Evolutionary conservation across 2,113 vertebrate genomes (phyloP).

Genomic region (Varanus komodoensis): DNA sequence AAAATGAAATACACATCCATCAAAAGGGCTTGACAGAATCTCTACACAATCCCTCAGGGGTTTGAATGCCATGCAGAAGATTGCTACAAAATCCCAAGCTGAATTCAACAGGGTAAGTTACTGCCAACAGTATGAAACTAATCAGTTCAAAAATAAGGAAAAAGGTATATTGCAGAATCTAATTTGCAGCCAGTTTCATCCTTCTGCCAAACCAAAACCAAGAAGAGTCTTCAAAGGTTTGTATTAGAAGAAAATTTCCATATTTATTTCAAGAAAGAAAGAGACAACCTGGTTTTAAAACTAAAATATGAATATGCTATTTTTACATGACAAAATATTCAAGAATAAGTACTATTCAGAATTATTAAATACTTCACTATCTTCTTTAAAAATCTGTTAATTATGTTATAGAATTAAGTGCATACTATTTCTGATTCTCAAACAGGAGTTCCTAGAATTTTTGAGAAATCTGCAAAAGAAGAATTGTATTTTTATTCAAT

Average conservation of each 20-base stretch:
- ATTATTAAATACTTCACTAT: background rate
- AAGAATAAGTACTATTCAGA: background rate
- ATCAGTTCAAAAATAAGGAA: slow-evolving; percentile 60
- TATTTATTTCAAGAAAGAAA: slow-evolving; percentile 53
- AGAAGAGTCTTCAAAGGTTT: slow-evolving; percentile 65
- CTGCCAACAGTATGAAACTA: slow-evolving; percentile 49
- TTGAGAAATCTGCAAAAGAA: fast-evolving
- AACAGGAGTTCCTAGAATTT: fast-evolving
- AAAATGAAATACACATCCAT: slow-evolving; percentile 54
- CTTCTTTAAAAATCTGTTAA: background rate
- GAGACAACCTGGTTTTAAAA: slow-evolving; percentile 31
- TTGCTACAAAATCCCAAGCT: slow-evolving; percentile 54
- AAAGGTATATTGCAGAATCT: slow-evolving; percentile 58
- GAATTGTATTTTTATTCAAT: background rate
- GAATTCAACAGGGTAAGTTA: slow-evolving; percentile 25
- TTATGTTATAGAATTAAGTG: fast-evolving
- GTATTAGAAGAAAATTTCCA: slow-evolving; percentile 68
- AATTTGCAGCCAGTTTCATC: slow-evolving; percentile 62
- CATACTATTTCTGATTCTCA: background rate
- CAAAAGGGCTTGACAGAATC: slow-evolving; percentile 64
- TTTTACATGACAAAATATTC: fast-evolving
- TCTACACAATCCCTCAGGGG: slow-evolving; percentile 58
- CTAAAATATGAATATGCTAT: slow-evolving; percentile 13
- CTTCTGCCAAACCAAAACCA: slow-evolving; percentile 50
- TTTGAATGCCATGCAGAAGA: slow-evolving; percentile 45